These are phyloP conservation scores for Caradrina clavipalpis DNA, from an alignment of 2,888 invertebrate genomes.

Conservation along the genomic window DNA sequence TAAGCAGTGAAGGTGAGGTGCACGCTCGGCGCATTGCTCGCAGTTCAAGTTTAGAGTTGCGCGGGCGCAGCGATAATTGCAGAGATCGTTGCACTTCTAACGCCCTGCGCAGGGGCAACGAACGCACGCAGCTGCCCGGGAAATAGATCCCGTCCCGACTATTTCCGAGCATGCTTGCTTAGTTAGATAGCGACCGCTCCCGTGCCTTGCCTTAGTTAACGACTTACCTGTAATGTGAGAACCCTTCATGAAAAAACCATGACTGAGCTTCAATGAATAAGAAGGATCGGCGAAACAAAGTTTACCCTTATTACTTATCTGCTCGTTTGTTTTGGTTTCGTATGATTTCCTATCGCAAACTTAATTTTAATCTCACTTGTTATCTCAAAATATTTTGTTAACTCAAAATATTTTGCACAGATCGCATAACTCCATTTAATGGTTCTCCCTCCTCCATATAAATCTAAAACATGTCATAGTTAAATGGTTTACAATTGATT, in stretches of 20 bases:
- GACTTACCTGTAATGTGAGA: constrained; percentile 84
- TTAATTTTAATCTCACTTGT: neutral
- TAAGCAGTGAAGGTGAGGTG: constrained; percentile 90
- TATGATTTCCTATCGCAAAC: neutral
- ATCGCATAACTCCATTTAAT: neutral
- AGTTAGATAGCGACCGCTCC: constrained; percentile 78
- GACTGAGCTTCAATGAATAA: constrained; percentile 53
- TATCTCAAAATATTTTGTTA: neutral
- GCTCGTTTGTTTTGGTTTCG: neutral
- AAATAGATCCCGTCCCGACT: constrained; percentile 90
- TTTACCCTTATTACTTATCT: neutral
- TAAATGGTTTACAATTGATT: constrained; percentile 30
- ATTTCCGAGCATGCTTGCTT: constrained; percentile 87
- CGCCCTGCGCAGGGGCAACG: constrained; percentile 88
- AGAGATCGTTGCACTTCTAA: constrained; percentile 90
- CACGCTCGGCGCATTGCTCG: constrained; percentile 81
- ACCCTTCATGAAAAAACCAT: constrained; percentile 66
- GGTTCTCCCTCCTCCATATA: neutral
- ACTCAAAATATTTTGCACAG: neutral
- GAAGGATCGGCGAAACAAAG: constrained; percentile 6
- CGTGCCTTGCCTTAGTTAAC: constrained; percentile 74
- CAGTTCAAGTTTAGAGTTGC: constrained; percentile 88
- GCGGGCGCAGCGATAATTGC: constrained; percentile 83
- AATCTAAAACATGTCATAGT: neutral
- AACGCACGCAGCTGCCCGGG: constrained; percentile 90